Conservation (phyloP, 2,797 vertebrate genomes). For the Vultur gryphus region DNA sequence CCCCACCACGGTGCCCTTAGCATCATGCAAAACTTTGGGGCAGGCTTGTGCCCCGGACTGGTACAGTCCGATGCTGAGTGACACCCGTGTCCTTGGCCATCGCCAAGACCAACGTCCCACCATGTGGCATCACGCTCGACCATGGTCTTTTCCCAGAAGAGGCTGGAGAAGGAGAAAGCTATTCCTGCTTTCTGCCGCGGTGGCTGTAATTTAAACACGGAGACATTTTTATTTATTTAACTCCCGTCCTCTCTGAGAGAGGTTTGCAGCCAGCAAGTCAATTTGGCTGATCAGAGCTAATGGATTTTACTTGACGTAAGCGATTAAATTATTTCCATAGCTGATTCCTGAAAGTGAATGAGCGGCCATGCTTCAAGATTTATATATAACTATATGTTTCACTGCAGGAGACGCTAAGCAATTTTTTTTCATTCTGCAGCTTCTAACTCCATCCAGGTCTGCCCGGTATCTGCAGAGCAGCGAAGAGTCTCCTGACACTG, state of each 20-base stretch:
- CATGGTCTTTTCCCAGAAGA: background rate
- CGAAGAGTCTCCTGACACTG: background rate
- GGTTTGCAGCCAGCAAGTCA: constrained; percentile 9
- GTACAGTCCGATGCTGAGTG: no score
- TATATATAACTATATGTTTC: background rate
- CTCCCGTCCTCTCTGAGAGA: background rate
- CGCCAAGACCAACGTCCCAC: background rate
- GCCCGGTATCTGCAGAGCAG: background rate
- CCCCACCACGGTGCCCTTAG: no score
- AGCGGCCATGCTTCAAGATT: background rate
- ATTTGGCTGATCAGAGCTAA: background rate
- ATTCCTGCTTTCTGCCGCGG: background rate
- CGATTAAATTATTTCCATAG: background rate
- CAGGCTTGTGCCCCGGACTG: background rate
- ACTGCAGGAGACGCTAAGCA: background rate
- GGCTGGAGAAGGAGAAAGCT: background rate
- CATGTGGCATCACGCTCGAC: rapidly evolving
- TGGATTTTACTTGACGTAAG: background rate
- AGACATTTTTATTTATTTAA: background rate
- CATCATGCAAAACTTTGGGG: background rate
- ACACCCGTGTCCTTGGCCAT: background rate
- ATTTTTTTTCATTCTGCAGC: background rate
- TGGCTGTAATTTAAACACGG: background rate
- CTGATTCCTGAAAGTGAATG: background rate
- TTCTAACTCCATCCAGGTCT: background rate